Evolutionary conservation across 2,888 invertebrate genomes (phyloP).

Genomic region (Papilio elwesi): DNA sequence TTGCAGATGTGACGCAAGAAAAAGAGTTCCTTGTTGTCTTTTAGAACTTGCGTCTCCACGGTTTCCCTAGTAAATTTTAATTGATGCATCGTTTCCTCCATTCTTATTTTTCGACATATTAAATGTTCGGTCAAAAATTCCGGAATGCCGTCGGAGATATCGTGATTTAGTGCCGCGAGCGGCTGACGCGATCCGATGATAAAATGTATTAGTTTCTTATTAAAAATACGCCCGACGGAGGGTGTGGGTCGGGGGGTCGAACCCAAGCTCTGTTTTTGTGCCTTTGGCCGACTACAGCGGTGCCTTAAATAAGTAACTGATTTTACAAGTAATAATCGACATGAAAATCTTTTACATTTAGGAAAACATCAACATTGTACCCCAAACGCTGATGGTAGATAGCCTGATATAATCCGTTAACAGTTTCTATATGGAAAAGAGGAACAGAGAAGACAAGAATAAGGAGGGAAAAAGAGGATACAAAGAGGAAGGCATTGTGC

Average conservation of each 20-base stretch:
- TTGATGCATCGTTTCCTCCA: slow-evolving; percentile 72
- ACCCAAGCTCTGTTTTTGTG: slow-evolving; percentile 10
- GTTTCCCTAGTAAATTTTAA: slow-evolving; percentile 69
- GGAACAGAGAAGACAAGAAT: no score
- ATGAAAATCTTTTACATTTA: neutral
- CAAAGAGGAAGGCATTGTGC: no score
- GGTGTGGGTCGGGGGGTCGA: slow-evolving; percentile 33
- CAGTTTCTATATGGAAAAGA: no score
- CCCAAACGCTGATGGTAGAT: no score
- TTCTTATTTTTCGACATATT: slow-evolving; percentile 75
- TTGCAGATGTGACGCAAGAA: no score
- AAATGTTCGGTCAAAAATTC: slow-evolving; percentile 66
- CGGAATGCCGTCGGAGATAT: slow-evolving; percentile 54
- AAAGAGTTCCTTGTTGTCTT: neutral
- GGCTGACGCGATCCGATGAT: slow-evolving; percentile 47
- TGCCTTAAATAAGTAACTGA: neutral
- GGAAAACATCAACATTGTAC: no score
- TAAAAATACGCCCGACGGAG: slow-evolving; percentile 38
- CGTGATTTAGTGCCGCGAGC: slow-evolving; percentile 69
- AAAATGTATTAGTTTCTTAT: slow-evolving; percentile 46
- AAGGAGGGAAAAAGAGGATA: no score
- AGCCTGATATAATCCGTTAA: no score
- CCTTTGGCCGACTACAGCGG: neutral
- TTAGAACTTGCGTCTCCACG: slow-evolving; percentile 42
- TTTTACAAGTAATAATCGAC: neutral